Evolutionary conservation across 2,113 vertebrate species (phyloP).

Genomic region (Vanacampus margaritifer): DNA sequence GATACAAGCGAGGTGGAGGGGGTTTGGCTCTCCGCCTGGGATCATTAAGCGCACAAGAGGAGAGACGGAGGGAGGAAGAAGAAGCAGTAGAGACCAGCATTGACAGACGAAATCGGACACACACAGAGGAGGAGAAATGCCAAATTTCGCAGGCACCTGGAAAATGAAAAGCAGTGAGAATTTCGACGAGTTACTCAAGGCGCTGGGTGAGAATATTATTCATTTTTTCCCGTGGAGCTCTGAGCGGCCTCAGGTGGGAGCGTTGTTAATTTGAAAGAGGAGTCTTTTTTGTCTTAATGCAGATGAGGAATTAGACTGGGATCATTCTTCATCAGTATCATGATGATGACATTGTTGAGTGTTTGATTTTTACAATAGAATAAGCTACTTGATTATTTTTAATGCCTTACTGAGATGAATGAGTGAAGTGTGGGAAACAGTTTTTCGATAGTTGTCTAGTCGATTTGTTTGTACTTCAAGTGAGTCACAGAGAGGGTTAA

Average conservation of each 20-base stretch:
- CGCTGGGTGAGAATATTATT: slow-evolving; percentile 76
- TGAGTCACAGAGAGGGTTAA: slow-evolving; percentile 16
- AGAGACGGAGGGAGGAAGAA: slow-evolving; percentile 29
- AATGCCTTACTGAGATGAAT: neutral
- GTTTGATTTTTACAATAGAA: neutral
- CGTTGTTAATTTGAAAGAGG: neutral
- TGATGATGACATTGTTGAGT: neutral
- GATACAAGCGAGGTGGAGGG: slow-evolving; percentile 17
- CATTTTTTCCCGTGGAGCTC: neutral
- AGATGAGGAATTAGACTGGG: neutral
- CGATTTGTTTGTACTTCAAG: slow-evolving; percentile 27
- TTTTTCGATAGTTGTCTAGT: neutral
- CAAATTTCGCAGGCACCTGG: slow-evolving; percentile 86
- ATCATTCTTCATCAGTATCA: neutral
- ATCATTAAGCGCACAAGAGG: slow-evolving; percentile 46
- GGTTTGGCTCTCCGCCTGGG: slow-evolving; percentile 37
- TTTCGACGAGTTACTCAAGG: slow-evolving; percentile 89
- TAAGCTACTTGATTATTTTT: neutral
- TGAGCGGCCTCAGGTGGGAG: slow-evolving; percentile 6
- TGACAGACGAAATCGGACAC: slow-evolving; percentile 23
- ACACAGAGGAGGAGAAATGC: slow-evolving; percentile 68
- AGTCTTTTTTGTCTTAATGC: neutral
- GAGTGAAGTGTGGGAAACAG: neutral
- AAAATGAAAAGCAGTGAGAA: slow-evolving; percentile 90
- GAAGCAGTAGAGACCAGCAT: slow-evolving; percentile 43